Conservation (phyloP, 2,888 invertebrate genomes). For the Noctua pronuba region DNA sequence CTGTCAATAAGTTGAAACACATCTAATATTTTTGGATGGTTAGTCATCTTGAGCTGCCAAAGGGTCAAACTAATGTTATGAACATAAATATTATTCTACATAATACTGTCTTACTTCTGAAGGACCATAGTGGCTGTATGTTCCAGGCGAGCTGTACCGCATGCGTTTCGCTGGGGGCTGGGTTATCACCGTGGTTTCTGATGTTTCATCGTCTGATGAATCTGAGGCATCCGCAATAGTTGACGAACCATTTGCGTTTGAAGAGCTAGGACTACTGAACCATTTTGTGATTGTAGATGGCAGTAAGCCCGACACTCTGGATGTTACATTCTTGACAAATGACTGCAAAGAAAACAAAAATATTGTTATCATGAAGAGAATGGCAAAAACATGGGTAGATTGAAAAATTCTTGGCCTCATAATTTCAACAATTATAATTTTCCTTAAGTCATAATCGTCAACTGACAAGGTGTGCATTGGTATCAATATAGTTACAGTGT, state of each 20-base stretch:
- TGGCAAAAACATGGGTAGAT: not conserved
- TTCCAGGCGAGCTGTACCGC: conserved; percentile 72
- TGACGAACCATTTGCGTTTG: conserved; percentile 83
- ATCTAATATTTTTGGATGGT: not conserved
- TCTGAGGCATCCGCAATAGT: conserved; percentile 81
- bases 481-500: not conserved
- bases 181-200: conserved; percentile 68
- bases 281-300: conserved; percentile 91
- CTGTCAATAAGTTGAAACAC: not conserved
- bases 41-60: conserved; percentile 5
- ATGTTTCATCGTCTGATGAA: conserved; percentile 84
- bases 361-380: not conserved
- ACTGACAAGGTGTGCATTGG: not conserved
- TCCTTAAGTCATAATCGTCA: not conserved
- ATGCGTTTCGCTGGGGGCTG: conserved; percentile 88
- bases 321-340: conserved; percentile 92
- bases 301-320: conserved; percentile 91
- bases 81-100: not conserved
- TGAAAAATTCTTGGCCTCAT: not conserved
- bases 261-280: conserved; percentile 83
- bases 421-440: not conserved
- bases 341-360: conserved; percentile 89
- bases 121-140: conserved; percentile 66
- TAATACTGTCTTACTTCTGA: conserved; percentile 73
- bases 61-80: not conserved